phyloP scores from a whole-genome alignment of 2,113 vertebrate species.

The Rhynchopsitta pachyrhyncha region DNA sequence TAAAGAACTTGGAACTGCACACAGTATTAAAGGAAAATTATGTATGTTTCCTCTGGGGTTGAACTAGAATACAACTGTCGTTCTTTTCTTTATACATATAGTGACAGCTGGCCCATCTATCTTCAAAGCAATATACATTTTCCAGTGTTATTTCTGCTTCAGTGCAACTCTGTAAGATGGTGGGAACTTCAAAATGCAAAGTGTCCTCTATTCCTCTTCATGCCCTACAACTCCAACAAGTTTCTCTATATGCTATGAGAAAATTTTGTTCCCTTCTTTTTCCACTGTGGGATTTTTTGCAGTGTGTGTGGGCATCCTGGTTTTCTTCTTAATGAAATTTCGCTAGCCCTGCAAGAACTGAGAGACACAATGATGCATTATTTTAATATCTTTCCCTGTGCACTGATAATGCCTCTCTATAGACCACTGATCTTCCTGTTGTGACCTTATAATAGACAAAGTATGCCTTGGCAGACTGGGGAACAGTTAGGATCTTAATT shows the following conservation, averaged over 20 bases:
- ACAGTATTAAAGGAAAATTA: neutral
- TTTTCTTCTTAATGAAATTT: neutral
- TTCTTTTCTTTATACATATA: neutral
- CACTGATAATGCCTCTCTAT: neutral
- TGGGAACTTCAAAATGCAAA: neutral
- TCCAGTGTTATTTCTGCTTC: neutral
- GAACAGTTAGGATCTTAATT: conserved; percentile 63
- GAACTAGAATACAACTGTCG: neutral
- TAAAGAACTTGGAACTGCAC: neutral
- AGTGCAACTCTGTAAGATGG: neutral
- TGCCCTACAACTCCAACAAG: neutral
- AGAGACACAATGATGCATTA: neutral
- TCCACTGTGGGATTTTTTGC: neutral
- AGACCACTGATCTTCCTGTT: conserved; percentile 38
- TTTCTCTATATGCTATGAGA: neutral
- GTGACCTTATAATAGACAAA: neutral
- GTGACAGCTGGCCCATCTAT: neutral
- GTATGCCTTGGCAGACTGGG: neutral
- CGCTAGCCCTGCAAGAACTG: neutral
- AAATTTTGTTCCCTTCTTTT: neutral
- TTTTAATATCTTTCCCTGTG: neutral
- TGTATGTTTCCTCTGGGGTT: neutral
- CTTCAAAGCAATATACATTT: neutral
- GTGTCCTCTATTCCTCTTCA: neutral
- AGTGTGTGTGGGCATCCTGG: fast-evolving